phyloP scores from a whole-genome alignment of 2,113 vertebrate genomes.

The Fregetta grallaria region DNA sequence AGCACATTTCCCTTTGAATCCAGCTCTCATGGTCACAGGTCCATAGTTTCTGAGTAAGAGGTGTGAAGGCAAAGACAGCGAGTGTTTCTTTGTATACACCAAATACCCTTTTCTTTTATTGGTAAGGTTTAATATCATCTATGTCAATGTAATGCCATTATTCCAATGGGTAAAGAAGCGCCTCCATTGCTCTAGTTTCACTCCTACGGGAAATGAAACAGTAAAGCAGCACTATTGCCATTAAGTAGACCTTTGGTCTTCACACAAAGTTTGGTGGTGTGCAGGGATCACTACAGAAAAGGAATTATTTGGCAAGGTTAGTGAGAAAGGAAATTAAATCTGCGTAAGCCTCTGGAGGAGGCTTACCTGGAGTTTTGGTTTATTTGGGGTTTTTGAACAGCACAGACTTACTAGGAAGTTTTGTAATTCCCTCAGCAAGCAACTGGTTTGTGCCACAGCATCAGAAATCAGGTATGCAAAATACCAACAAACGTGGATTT shows the following conservation, averaged over 20 bases:
- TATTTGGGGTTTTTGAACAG: background rate
- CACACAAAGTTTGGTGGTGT: background rate
- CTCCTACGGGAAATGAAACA: background rate
- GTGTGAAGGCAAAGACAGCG: background rate
- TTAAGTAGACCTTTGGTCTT: background rate
- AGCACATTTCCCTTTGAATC: rapidly evolving
- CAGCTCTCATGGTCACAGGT: background rate
- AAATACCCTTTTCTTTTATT: background rate
- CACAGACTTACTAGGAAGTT: background rate
- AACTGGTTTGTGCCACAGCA: background rate
- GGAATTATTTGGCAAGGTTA: background rate
- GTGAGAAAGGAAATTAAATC: background rate
- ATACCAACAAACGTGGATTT: background rate
- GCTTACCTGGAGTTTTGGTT: background rate
- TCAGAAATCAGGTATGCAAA: background rate
- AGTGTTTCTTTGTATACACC: background rate
- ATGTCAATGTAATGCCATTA: background rate
- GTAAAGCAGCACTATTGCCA: background rate
- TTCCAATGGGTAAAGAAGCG: background rate
- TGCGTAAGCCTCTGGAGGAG: background rate
- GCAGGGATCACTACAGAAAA: background rate
- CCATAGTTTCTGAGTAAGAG: background rate
- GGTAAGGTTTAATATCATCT: background rate
- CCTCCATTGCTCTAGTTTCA: background rate
- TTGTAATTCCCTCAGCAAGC: background rate